Base-by-base conservation (phyloP, 2,888 invertebrate species). In the Apocheima hispidaria region DNA sequence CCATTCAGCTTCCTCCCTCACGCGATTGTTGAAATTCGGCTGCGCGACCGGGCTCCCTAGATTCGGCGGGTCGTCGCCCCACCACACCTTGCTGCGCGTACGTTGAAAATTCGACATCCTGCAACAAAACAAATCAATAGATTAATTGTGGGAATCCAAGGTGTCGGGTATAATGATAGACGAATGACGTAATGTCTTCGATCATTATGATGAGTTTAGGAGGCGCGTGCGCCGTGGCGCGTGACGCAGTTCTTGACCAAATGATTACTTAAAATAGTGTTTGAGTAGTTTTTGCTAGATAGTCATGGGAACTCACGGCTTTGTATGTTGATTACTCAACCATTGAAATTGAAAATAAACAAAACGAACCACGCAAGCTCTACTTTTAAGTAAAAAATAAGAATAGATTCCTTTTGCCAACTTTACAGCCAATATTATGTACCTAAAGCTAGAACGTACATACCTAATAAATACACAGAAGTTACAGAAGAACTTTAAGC, bases 71-170 rank as follows among this genome's bases (percentile, higher is more conserved):
- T 91, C 85, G 77, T 93, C 93, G 59, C 93, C 94, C 94, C 95
- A 95, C 95, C 95, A 95, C 10, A 95, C 95, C 85, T 95, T 95
- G 83, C 95, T 95, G 67, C 94, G 93, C 68, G 94, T 94, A 73
- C 95, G 91, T 88, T 94, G 94, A 81, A 95, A 95, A 82, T 94
- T 94, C 57, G 94, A 93, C 95, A 95, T 95, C 84, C 91, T 92
- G 87, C 69, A 83, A 84, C 78, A 87, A 87, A 79, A 81, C 84
- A 83, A 81, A 81, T 68, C 68, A 73, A 69, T 70, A 68, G 16
- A 56, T 86, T 80, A 84, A 75, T 82, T 88, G 89, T 91, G 90
- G 85, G 90, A 92, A 90, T 67, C 69, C 71, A 71, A 81, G 77
- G 78, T 79, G 79, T 75, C 75, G 72, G 70, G 72, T 69, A 69